Percentiles rank a stretch among this genome's conserved stretches.
Conservation (phyloP, 1,140 invertebrate species). For the Agraylea sexmaculata region DNA sequence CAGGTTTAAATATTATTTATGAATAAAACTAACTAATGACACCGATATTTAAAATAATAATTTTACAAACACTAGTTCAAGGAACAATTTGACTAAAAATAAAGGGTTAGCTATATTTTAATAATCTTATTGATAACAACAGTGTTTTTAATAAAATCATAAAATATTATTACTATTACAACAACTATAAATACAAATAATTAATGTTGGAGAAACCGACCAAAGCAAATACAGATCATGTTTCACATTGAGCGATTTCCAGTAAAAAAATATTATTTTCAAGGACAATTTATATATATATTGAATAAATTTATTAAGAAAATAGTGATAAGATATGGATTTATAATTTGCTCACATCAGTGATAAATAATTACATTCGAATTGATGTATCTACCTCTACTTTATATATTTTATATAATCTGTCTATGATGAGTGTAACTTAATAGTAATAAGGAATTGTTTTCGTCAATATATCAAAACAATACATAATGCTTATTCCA, state of each 20-base stretch:
- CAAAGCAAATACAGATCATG: conserved; percentile 3
- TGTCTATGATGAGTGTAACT: no score
- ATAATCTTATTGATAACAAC: neutral
- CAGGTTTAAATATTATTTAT: no score
- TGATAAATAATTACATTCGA: no score
- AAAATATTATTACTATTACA: conserved; percentile 1
- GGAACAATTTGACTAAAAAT: conserved; percentile 2
- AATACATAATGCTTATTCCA: no score
- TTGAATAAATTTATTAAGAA: neutral
- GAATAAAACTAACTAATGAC: no score
- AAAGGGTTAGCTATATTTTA: conserved; percentile 6
- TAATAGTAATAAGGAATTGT: no score
- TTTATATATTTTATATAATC: no score
- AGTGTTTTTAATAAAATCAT: neutral
- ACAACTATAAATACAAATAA: conserved; percentile 1
- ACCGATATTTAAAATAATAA: no score
- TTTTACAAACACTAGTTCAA: no score
- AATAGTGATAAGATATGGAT: neutral
- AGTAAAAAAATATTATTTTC: neutral
- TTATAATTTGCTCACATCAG: no score
- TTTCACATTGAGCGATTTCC: neutral
- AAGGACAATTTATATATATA: neutral
- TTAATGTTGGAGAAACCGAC: neutral
- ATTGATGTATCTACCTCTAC: no score
- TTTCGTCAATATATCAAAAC: no score